phyloP scores from a whole-genome alignment of 2,113 vertebrate genomes.

The Etheostoma spectabile region DNA sequence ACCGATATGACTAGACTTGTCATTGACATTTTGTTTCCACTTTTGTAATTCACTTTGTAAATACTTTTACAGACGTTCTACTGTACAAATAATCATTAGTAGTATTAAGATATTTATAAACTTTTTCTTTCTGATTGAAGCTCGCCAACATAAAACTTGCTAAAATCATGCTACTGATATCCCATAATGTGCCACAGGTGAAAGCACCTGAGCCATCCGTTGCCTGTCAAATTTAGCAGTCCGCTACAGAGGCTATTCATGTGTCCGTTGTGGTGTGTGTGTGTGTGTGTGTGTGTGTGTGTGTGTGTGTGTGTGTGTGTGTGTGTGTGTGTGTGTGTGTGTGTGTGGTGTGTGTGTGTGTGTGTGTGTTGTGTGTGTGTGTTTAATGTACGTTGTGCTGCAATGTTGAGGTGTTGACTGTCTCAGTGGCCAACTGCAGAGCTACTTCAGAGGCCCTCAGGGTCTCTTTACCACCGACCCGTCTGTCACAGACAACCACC shows the following conservation, averaged over 20 bases:
- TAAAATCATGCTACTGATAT: background rate
- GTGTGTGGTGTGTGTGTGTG: background rate
- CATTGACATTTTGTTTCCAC: background rate
- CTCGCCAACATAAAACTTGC: background rate
- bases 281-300: background rate
- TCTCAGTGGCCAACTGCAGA: conserved; percentile 59
- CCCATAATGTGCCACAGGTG: background rate
- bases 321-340: background rate
- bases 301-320: conserved; percentile 28
- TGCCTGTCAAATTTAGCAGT: conserved; percentile 20
- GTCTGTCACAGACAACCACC: conserved; percentile 79
- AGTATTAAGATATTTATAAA: background rate
- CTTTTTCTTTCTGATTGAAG: background rate
- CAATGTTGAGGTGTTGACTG: conserved; percentile 55
- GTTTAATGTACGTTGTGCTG: conserved; percentile 37
- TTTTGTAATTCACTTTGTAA: background rate
- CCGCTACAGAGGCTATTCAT: conserved; percentile 28
- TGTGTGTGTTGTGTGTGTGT: too few relatives aligned
- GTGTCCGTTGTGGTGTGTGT: conserved; percentile 2
- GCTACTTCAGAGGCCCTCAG: conserved; percentile 74
- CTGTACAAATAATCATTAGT: background rate
- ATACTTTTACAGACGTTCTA: background rate
- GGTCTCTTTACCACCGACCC: conserved; percentile 75
- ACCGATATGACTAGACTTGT: background rate
- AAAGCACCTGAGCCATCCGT: conserved; percentile 31